These are phyloP conservation scores for Catocala nupta DNA, from an alignment of 2,888 invertebrate species.

Conservation along the genomic window DNA sequence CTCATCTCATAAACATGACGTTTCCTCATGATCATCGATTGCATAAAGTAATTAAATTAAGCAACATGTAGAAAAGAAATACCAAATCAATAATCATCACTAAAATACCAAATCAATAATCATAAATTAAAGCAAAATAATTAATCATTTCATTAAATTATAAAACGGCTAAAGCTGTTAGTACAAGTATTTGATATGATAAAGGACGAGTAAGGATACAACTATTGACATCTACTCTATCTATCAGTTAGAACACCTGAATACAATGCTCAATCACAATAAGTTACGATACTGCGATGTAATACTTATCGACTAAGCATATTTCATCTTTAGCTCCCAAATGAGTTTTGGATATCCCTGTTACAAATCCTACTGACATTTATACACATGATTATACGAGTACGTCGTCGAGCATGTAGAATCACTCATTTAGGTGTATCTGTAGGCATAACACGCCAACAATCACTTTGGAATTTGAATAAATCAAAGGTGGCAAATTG, in stretches of 20 bases:
- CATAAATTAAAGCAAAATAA: no score
- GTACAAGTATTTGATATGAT: no score
- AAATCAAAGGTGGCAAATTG: conserved; percentile 49
- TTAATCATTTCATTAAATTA: no score
- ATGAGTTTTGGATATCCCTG: conserved; percentile 27
- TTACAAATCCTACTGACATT: conserved; percentile 20
- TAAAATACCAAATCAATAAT: no score
- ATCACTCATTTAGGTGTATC: conserved; percentile 39
- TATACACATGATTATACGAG: conserved; percentile 16
- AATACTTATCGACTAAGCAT: background rate
- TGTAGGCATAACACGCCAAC: conserved; percentile 43
- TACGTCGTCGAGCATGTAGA: conserved; percentile 34
- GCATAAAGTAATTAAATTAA: no score
- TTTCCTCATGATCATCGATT: no score
- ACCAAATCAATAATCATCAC: no score
- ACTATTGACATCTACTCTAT: no score
- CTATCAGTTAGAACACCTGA: background rate
- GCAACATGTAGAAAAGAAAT: no score
- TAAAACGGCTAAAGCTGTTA: no score
- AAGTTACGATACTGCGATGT: background rate
- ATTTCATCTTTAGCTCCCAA: background rate
- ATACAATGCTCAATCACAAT: background rate
- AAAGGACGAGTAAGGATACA: no score
- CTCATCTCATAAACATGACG: no score
- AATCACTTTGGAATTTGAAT: conserved; percentile 51